phyloP scores from a whole-genome alignment of 2,113 vertebrate genomes.

The Nerophis ophidion region DNA sequence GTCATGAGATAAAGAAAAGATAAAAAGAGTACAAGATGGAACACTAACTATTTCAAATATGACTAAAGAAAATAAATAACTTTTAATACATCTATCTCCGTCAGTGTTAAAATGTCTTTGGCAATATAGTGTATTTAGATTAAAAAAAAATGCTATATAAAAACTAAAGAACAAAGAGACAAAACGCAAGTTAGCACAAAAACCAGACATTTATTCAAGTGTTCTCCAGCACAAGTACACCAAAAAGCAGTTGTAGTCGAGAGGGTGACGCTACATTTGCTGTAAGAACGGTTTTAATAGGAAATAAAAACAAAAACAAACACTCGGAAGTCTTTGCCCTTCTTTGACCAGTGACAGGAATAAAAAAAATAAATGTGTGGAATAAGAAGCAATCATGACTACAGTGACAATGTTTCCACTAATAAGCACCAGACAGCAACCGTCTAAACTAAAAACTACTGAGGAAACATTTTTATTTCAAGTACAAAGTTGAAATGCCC shows the following conservation, averaged over 20 bases:
- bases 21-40: no score
- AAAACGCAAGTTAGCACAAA: conserved; percentile 76
- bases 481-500: conserved; percentile 99
- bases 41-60: no score
- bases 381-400: conserved; percentile 75
- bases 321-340: conserved; percentile 48
- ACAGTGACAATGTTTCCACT: conserved; percentile 91
- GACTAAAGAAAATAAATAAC: no score
- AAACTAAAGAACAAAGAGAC: not conserved
- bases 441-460: conserved; percentile 94
- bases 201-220: conserved; percentile 99
- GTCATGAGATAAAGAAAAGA: no score
- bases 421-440: conserved; percentile 95
- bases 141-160: no score
- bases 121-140: no score
- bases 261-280: conserved; percentile 90
- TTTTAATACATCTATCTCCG: no score
- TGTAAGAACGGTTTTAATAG: conserved; percentile 82
- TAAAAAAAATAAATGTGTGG: conserved; percentile 72
- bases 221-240: conserved; percentile 99
- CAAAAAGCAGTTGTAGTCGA: conserved; percentile 78
- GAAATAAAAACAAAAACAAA: conserved; percentile 46
- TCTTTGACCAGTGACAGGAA: not conserved
- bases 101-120: no score
- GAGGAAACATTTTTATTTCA: conserved; percentile 82